Evolutionary conservation across 2,797 vertebrate species (phyloP).

Genomic region (Cirrhinus molitorella): DNA sequence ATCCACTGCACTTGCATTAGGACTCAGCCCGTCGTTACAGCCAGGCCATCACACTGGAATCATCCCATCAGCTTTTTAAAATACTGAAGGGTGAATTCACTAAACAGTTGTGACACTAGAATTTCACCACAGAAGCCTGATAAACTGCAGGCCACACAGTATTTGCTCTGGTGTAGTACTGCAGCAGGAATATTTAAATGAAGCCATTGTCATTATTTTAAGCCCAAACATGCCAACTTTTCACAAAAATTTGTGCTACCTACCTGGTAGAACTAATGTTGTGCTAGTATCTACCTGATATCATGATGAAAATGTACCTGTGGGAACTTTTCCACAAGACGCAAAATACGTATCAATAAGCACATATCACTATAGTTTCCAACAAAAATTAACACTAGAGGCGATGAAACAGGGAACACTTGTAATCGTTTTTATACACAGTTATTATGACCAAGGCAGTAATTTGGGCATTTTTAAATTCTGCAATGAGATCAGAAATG

Average conservation of each 20-base stretch:
- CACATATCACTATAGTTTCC: no score
- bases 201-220: background rate
- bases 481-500: no score
- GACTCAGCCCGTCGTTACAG: slow-evolving; percentile 13
- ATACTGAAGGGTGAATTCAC: background rate
- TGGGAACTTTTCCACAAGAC: no score
- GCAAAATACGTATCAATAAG: no score
- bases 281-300: background rate
- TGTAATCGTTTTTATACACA: no score
- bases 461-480: no score
- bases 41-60: slow-evolving; percentile 10
- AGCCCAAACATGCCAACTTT: background rate
- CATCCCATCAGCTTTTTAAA: background rate
- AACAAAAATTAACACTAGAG: no score
- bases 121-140: background rate
- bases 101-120: background rate
- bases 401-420: no score
- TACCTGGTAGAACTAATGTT: background rate
- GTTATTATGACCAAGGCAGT: no score
- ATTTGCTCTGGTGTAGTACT: background rate
- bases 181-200: background rate
- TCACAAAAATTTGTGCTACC: background rate
- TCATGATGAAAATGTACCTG: no score
- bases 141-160: background rate
- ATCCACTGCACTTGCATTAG: slow-evolving; percentile 33